Conservation (phyloP, 2,797 vertebrate genomes). For the Meriones psammophilus region DNA sequence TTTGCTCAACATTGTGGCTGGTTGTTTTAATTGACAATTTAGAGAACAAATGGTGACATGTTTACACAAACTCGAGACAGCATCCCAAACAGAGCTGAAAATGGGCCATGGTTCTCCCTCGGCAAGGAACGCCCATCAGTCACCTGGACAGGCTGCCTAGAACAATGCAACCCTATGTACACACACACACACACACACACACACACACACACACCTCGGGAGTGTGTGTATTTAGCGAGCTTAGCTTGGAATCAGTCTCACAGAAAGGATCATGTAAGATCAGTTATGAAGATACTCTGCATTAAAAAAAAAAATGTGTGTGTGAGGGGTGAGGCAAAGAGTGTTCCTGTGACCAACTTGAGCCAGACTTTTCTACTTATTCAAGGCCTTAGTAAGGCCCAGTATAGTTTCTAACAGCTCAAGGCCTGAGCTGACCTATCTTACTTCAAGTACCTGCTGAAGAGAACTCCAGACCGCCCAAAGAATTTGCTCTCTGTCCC, state of each 20-base stretch:
- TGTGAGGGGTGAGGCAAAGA: not conserved
- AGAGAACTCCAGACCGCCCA: not conserved
- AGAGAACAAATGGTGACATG: too few species aligned
- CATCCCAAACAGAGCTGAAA: not conserved
- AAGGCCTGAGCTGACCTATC: not conserved
- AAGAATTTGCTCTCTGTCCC: not conserved
- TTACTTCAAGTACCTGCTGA: not conserved
- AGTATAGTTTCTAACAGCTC: not conserved
- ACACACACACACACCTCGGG: too few species aligned
- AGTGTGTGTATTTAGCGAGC: not conserved
- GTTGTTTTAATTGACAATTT: too few species aligned
- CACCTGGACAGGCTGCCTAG: not conserved
- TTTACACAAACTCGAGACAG: too few species aligned
- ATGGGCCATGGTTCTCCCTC: accelerated
- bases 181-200: too few species aligned
- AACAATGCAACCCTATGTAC: too few species aligned
- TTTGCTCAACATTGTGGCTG: too few species aligned
- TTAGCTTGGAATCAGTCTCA: not conserved
- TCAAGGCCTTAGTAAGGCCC: not conserved
- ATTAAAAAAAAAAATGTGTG: not conserved
- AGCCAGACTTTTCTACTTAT: not conserved
- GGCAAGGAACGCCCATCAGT: not conserved
- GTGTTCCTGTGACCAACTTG: not conserved
- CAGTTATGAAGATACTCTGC: not conserved
- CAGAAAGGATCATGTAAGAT: not conserved